Base-by-base conservation (phyloP, 2,888 invertebrate species). In the Cosmia pyralina region DNA sequence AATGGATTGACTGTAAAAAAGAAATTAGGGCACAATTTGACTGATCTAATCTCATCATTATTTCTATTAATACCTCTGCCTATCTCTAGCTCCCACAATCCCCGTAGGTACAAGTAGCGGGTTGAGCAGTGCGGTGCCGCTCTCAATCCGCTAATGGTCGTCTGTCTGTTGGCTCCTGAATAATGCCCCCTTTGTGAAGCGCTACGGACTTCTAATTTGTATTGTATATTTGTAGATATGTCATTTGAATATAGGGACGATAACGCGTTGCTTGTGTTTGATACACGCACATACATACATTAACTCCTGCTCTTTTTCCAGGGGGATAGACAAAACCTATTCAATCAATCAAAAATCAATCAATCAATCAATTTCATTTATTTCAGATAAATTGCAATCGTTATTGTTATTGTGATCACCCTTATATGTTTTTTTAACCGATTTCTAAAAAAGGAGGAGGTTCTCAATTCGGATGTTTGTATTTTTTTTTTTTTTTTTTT, bases 71-170 rank as follows among this genome's bases (percentile, higher is more conserved):
- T 34, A 22, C 17, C 19, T 48, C 8, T 8, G 13, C 13, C 10
- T 4, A 53, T 38, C 28, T 22, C 22, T 52, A 7, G 11, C 4
- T 73, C 8, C 50, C 15, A 19, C 22, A 66, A 72, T 71, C 34
- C 62, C 58, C 22, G 67, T 67, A 69, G 63, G 64, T 58, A 57
- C 66, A 68, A 48, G 77, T 72, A 73, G 69, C 22, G 57, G 52
- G 60, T 63, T 69, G 44, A 50, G 55, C 58, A 67, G 50, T 68
- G 65, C 50, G 70, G 64, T 64, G 57, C 60, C 71, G 72, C 85
- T 77, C 77, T 81, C 84, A 86, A 85, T 86, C 73, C 80, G 62
- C 82, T 86, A 86, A 86, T 86, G 85, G 85, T 77, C 65, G 63
- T 64, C 67, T 69, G 72, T 69, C 68, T 72, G 70, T 82, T 48